Evolutionary conservation across 2,888 invertebrate species (phyloP).

Genomic region (Melangyna quadrimaculata): DNA sequence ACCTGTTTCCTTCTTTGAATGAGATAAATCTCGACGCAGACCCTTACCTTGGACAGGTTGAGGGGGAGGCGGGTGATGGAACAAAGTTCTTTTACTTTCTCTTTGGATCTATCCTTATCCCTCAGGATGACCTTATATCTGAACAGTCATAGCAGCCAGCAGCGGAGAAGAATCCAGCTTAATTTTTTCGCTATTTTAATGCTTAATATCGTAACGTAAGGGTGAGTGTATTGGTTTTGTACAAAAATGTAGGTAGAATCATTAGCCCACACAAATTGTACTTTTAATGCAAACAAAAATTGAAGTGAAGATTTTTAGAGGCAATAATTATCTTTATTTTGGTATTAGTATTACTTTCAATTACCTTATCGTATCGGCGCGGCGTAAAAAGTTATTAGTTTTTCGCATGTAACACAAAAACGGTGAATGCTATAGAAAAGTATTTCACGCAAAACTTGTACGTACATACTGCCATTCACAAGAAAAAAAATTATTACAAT

Average conservation of each 20-base stretch:
- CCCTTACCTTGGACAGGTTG: slow-evolving; percentile 14
- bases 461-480: too few relatives aligned
- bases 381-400: too few relatives aligned
- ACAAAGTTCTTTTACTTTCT: slow-evolving; percentile 5
- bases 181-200: neutral
- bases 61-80: neutral
- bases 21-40: slow-evolving; percentile 57
- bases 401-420: too few relatives aligned
- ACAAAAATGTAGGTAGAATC: neutral
- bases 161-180: neutral
- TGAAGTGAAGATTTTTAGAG: too few relatives aligned
- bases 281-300: too few relatives aligned
- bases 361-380: too few relatives aligned
- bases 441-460: too few relatives aligned
- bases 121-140: neutral
- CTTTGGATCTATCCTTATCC: neutral
- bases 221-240: neutral
- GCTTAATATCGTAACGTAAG: neutral
- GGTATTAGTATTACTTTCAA: too few relatives aligned
- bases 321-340: too few relatives aligned
- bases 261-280: too few relatives aligned
- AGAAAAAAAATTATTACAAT: too few relatives aligned
- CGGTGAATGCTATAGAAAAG: too few relatives aligned
- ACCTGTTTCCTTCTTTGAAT: slow-evolving; percentile 46
- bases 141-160: neutral